Evolutionary conservation across 2,888 invertebrate genomes (phyloP), one percentile per base, ranked within the genome.

Genomic region (Napeogenes sylphis): DNA sequence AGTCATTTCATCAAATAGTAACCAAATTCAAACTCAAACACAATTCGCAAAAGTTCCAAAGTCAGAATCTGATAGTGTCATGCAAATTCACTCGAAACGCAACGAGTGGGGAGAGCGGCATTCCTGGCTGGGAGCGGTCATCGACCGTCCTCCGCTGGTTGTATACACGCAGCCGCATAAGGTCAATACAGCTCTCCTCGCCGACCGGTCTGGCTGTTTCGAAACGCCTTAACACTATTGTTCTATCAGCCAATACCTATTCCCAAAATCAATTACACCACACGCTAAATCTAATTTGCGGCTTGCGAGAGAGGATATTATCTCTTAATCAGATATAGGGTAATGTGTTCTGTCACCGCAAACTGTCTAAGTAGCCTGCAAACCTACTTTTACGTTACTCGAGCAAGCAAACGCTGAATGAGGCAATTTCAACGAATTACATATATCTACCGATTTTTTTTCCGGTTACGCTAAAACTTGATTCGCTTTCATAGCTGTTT

Each of bases 61-160:
- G 58, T 67, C 66, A 63, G 57, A 66, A 63, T 65, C 59, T 62
- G 67, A 56, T 59, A 54, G 66, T 64, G 70, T 67, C 82, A 85
- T 85, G 87, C 82, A 85, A 87, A 87, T 87, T 83, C 80, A 82
- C 78, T 87, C 82, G 82, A 84, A 85, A 82, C 85, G 85, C 86
- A 86, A 83, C 82, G 79, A 84, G 84, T 83, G 79, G 79, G 78
- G 80, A 73, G 77, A 77, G 74, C 76, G 77, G 84, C 87, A 87
- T 87, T 87, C 86, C 59, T 65, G 85, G 79, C 70, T 73, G 75
- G 78, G 77, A 79, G 74, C 82, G 88, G 89, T 90, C 88, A 87
- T 88, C 89, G 90, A 88, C 90, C 90, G 89, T 89, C 90, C 89
- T 89, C 89, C 75, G 82, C 73, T 82, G 81, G 82, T 79, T 85